Evolutionary conservation across 1,140 invertebrate genomes (phyloP).

Genomic region (Leptopilina clavipes): DNA sequence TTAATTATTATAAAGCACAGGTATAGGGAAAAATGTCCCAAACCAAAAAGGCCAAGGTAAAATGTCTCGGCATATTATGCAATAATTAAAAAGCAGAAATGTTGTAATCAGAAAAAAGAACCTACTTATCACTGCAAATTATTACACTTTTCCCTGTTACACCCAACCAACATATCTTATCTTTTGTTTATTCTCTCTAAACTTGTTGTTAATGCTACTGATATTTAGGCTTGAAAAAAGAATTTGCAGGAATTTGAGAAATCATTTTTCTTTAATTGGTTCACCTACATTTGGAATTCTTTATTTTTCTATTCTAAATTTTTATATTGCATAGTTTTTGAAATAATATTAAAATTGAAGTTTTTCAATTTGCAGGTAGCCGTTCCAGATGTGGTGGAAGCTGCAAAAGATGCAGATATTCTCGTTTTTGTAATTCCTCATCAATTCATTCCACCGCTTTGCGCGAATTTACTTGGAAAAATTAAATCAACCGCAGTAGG

Average conservation of each 20-base stretch:
- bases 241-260: too few species aligned
- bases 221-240: too few species aligned
- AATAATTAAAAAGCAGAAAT: neutral
- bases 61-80: neutral
- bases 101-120: slow-evolving; percentile 12
- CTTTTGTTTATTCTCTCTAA: slow-evolving; percentile 13
- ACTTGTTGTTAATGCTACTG: neutral
- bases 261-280: too few species aligned
- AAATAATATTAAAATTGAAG: slow-evolving; percentile 8
- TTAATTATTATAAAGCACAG: too few species aligned
- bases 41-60: too few species aligned
- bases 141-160: neutral
- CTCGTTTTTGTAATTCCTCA: slow-evolving; percentile 91
- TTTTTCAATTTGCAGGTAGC: slow-evolving; percentile 77
- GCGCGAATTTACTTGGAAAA: slow-evolving; percentile 79
- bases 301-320: too few species aligned
- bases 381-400: slow-evolving; percentile 84
- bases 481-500: slow-evolving; percentile 83
- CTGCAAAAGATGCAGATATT: slow-evolving; percentile 85
- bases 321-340: neutral
- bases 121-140: neutral
- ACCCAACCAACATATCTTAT: slow-evolving; percentile 16
- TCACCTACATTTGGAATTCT: too few species aligned
- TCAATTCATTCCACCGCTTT: slow-evolving; percentile 84
- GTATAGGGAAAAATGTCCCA: too few species aligned